A percentile compares a stretch with the other conserved stretches of the same genome.
Conservation (phyloP, 2,888 invertebrate species). For the Cephus sareptanus region DNA sequence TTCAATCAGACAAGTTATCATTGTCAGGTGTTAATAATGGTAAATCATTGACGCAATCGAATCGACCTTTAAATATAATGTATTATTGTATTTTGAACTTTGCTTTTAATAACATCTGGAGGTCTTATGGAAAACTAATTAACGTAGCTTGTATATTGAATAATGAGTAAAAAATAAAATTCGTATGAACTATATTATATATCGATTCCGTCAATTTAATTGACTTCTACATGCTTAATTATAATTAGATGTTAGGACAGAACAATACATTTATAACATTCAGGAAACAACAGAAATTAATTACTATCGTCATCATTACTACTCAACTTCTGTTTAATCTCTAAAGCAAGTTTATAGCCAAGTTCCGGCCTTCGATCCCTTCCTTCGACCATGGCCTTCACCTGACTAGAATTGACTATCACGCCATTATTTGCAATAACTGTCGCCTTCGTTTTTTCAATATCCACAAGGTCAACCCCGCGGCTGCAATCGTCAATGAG, state of each 20-base stretch:
- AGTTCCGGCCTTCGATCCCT: conserved; percentile 88
- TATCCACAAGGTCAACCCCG: conserved; percentile 87
- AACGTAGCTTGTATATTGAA: neutral
- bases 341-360: conserved; percentile 89
- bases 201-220: neutral
- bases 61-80: neutral
- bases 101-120: neutral
- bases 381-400: conserved; percentile 88
- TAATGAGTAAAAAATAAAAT: neutral
- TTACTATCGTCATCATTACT: conserved; percentile 1
- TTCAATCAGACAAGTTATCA: neutral
- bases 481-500: conserved; percentile 91
- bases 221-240: neutral
- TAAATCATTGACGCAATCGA: neutral
- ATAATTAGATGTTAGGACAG: neutral
- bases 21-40: neutral
- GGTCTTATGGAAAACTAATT: neutral
- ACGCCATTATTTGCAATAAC: conserved; percentile 83
- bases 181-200: neutral
- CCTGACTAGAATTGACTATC: conserved; percentile 83
- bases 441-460: conserved; percentile 83
- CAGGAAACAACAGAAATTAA: neutral
- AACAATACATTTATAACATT: neutral
- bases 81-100: too few relatives aligned
- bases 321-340: conserved; percentile 72